These are phyloP conservation scores for Spinus pinus DNA, from an alignment of 2,797 vertebrate species.

Conservation along the genomic window DNA sequence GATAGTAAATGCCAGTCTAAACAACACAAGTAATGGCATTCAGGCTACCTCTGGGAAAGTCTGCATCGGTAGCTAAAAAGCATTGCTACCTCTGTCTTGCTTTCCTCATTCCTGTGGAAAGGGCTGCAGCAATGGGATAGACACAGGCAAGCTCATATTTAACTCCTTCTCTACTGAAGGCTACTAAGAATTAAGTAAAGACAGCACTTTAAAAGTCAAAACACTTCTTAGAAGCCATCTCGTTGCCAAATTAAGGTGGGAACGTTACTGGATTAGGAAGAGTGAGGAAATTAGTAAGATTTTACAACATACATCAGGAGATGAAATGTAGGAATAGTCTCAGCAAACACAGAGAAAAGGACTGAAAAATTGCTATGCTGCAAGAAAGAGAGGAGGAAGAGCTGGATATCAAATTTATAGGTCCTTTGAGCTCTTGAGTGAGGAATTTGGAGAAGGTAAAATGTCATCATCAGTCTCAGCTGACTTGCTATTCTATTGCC, in stretches of 20 bases:
- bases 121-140: not conserved
- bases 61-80: not conserved
- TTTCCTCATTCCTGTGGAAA: not conserved
- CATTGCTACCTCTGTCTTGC: not conserved
- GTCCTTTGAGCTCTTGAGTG: conserved; percentile 24
- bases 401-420: conserved; percentile 45
- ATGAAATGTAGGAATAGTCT: not conserved
- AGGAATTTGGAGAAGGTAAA: conserved; percentile 53
- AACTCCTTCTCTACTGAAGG: not conserved
- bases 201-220: not conserved
- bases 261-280: not conserved
- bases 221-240: not conserved
- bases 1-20: conserved; percentile 33
- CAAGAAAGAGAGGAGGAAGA: not conserved
- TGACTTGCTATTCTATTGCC: conserved; percentile 50
- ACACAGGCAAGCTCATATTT: not conserved
- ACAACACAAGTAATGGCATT: not conserved
- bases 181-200: not conserved
- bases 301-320: not conserved
- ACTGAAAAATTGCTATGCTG: not conserved
- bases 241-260: not conserved
- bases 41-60: conserved; percentile 2
- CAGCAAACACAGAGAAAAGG: not conserved
- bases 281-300: not conserved
- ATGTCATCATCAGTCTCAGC: conserved; percentile 52